Evolutionary conservation across 2,888 invertebrate species (phyloP), one percentile per base, ranked within the genome.

Genomic region (Melanophora roralis): DNA sequence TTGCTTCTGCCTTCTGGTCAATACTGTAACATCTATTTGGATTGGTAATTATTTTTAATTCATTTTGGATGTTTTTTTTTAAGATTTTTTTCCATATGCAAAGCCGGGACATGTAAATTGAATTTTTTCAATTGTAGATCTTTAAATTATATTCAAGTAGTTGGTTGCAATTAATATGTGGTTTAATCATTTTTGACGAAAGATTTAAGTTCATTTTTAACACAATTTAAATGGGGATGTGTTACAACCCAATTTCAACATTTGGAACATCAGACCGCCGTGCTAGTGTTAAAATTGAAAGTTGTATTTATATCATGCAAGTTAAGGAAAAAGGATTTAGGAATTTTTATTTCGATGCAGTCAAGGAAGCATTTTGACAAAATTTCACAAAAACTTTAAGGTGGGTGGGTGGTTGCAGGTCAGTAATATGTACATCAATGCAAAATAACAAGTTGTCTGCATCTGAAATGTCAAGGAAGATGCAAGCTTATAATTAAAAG

Each of bases 181-280:
- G 38, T 65, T 74, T 45, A 73, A 65, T 71, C 45, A 76, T 73
- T 80, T 80, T 76, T 76, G 72, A 80, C 80, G 80, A 80, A 80
- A 80, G 80, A 72, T 80, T 76, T 76, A 73, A 72, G 80, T 76
- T 80, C 64, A 72, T 73, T 68, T 64, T 64, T 60, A 51, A 80
- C 80, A 80, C 80, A 80, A 80, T 80, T 76, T 64, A 4, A 21
- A 45, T 76, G 76, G 80, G 80, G 64, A 80, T 80, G 80, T 80
- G 80, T 73, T 21, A 64, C 72, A 80, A 80, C 80, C 80, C 72
- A 80, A 73, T 73, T 45, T 11, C 72, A 73, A 76, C 76, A 72
- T n/a, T n/a, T 80, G 80, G 80, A 80, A 76, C 80, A 80, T 64
- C 34, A 75, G 80, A 80, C 64, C 80, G 80, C 76, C 80, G 49